Evolutionary conservation across 2,888 invertebrate genomes (phyloP).

Genomic region (Napeogenes sylphis): DNA sequence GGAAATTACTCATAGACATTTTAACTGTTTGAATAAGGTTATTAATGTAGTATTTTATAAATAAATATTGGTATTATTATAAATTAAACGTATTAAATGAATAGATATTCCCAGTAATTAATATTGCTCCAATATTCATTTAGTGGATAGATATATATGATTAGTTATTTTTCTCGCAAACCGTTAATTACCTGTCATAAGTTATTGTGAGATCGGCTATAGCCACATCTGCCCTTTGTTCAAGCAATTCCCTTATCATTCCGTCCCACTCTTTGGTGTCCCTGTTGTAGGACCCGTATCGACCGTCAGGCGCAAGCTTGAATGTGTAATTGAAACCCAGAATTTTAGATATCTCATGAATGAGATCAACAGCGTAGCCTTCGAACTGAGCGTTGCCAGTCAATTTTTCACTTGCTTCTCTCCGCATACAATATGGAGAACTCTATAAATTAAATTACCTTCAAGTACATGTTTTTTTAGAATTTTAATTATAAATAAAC

Average conservation of each 20-base stretch:
- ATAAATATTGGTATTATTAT: neutral
- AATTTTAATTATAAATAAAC: too few species aligned
- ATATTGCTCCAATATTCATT: too few species aligned
- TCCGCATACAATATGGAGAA: slow-evolving; percentile 96
- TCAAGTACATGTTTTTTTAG: slow-evolving; percentile 14
- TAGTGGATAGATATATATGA: slow-evolving; percentile 9
- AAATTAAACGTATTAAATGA: too few species aligned
- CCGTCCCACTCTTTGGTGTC: slow-evolving; percentile 94
- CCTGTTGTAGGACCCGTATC: slow-evolving; percentile 88
- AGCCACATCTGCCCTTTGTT: slow-evolving; percentile 95
- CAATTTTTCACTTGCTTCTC: slow-evolving; percentile 88
- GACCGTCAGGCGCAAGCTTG: slow-evolving; percentile 89
- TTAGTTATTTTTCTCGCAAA: neutral
- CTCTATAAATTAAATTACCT: slow-evolving; percentile 78
- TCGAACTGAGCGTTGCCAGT: slow-evolving; percentile 95
- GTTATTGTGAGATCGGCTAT: slow-evolving; percentile 99
- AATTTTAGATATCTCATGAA: slow-evolving; percentile 92
- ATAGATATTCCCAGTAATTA: too few species aligned
- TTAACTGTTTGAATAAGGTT: neutral
- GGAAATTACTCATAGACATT: slow-evolving; percentile 8
- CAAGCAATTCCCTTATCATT: slow-evolving; percentile 91
- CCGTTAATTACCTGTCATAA: slow-evolving; percentile 86
- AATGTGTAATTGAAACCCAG: slow-evolving; percentile 93
- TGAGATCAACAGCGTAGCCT: slow-evolving; percentile 96
- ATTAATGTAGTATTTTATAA: neutral